A percentile compares a stretch with the other conserved stretches of the same genome.
phyloP scores from a whole-genome alignment of 2,113 vertebrate genomes.

The Zosterops japonicus region DNA sequence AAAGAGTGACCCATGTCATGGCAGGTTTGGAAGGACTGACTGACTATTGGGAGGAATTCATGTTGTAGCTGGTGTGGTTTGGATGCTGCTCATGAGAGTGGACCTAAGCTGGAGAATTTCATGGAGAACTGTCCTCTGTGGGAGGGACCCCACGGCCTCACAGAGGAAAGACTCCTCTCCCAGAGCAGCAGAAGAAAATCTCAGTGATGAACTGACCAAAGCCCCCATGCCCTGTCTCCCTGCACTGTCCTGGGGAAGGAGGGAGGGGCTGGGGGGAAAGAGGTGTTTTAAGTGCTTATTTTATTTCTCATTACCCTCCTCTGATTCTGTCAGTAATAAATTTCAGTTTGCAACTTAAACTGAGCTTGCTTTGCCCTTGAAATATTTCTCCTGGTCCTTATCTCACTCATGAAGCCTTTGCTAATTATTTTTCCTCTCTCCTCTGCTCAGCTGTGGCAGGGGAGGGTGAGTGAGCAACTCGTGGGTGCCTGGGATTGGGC shows the following conservation, averaged over 20 bases:
- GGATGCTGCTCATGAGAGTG: not conserved
- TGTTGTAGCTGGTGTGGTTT: fast-evolving
- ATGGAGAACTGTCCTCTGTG: not conserved
- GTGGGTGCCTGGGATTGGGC: not conserved
- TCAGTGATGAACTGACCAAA: too few relatives aligned
- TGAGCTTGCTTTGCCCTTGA: not conserved
- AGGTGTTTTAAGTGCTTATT: too few relatives aligned
- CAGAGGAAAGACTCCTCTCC: not conserved
- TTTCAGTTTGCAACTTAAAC: not conserved
- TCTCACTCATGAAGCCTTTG: not conserved
- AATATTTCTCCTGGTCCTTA: not conserved
- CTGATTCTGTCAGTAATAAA: not conserved
- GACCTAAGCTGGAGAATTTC: fast-evolving
- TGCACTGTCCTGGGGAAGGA: too few relatives aligned
- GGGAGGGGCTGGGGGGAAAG: too few relatives aligned
- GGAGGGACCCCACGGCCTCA: fast-evolving
- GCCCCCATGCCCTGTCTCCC: too few relatives aligned
- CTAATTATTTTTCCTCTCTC: not conserved
- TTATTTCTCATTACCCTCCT: too few relatives aligned
- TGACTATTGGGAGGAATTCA: not conserved
- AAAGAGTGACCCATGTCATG: fast-evolving
- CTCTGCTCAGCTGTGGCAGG: not conserved
- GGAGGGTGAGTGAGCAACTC: fast-evolving
- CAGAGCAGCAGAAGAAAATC: too few relatives aligned
- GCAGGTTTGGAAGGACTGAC: not conserved